phyloP scores from a whole-genome alignment of 2,888 invertebrate genomes.

The Drosophila seclusa region DNA sequence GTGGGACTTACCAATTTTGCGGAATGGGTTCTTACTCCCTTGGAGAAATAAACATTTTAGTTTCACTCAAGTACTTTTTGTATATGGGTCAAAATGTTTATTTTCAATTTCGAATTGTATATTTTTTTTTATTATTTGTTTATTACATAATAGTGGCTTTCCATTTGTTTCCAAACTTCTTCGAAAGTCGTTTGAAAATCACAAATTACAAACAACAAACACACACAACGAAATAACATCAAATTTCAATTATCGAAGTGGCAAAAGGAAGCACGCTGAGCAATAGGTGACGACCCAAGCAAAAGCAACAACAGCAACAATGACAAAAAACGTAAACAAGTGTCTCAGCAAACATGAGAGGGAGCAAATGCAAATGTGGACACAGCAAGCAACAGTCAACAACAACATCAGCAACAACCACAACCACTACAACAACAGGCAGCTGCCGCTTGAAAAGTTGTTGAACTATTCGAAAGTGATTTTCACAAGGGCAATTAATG shows the following conservation, averaged over 20 bases:
- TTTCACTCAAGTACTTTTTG: not conserved
- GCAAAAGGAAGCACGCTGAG: slow-evolving; percentile 55
- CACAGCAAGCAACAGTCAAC: slow-evolving; percentile 22
- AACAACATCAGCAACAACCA: slow-evolving; percentile 17
- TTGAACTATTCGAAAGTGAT: slow-evolving; percentile 73
- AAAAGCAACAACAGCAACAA: slow-evolving; percentile 28
- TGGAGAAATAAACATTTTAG: not conserved
- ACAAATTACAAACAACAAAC: slow-evolving; percentile 32
- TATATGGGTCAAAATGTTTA: not conserved
- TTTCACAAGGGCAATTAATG: slow-evolving; percentile 81
- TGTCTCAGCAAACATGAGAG: slow-evolving; percentile 53
- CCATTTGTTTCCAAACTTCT: slow-evolving; percentile 8
- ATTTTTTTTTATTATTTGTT: not conserved
- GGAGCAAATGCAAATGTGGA: slow-evolving; percentile 51
- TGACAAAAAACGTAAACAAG: slow-evolving; percentile 53
- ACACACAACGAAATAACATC: slow-evolving; percentile 61
- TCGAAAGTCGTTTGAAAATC: slow-evolving; percentile 10
- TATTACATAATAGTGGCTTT: not conserved
- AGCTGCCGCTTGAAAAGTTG: slow-evolving; percentile 53
- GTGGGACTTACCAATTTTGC: not conserved
- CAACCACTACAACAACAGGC: slow-evolving; percentile 17
- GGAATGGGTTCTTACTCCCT: not conserved
- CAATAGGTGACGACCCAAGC: slow-evolving; percentile 61
- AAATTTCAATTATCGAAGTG: slow-evolving; percentile 82
- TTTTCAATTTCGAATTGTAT: not conserved